Evolutionary conservation across 2,797 vertebrate species (phyloP), one percentile per base, ranked within the genome.

Genomic region (Lagocephalus sceleratus): DNA sequence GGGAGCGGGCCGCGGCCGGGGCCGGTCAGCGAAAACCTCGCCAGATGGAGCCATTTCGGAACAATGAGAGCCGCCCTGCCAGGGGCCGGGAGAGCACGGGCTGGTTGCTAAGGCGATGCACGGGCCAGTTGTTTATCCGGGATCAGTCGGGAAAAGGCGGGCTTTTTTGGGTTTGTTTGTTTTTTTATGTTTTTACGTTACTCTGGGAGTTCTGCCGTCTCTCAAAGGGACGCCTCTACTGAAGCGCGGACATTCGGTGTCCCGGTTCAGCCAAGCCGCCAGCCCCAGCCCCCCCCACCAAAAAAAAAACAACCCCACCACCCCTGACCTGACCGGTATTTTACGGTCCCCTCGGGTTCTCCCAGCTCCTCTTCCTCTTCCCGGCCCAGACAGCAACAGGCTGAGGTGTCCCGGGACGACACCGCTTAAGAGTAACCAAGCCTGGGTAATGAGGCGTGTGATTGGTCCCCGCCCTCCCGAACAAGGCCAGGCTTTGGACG

Each of bases 381-480:
- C 62, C 43, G 16, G 54, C 56, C 60, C 79, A 87, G 84, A 88
- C 87, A 82, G 87, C 85, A 90, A 87, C 85, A 88, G 87, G 83
- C 83, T 52, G 81, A 84, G 70, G 82, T 89, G 84, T 84, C 87
- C 82, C 66, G 79, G 74, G 86, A 87, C 72, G 45, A 66, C 73
- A 70, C 69, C 15, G 62, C 59, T 81, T 66, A 78, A 73, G 87
- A 91, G 90, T 87, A 86, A 88, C 89, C 91, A 93, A 90, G 90
- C 90, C 77, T 79, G 90, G 82, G 75, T 91, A 91, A 92, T 92
- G 92, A 91, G 89, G 87, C 90, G 83, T 89, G 83, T 92, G 91
- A 93, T 92, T 88, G 86, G 87, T 86, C 84, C 83, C 90, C 90
- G 88, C 90, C 90, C 85, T 89, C 82, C 66, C 14, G 85, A 87